Evolutionary conservation across 2,797 vertebrate genomes (phyloP).

Genomic region (Paramormyrops hopkinsi): DNA sequence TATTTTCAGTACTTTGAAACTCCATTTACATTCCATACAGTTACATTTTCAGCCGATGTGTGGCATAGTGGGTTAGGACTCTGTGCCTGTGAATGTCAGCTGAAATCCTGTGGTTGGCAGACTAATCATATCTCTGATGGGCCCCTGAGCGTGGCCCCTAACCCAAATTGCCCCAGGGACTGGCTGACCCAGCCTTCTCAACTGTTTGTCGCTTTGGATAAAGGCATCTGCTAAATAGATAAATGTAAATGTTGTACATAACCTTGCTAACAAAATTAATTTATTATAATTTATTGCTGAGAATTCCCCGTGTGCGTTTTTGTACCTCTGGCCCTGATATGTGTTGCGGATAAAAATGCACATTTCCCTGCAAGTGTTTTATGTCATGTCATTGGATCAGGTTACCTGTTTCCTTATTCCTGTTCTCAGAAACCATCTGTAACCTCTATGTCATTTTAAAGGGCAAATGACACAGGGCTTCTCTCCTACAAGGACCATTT

Average conservation of each 20-base stretch:
- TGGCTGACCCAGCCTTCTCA: neutral
- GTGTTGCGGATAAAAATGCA: neutral
- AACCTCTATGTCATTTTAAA: slow-evolving; percentile 52
- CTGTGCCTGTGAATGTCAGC: neutral
- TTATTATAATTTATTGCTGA: neutral
- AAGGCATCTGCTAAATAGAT: neutral
- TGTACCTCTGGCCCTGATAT: neutral
- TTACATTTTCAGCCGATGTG: neutral
- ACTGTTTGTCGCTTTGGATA: neutral
- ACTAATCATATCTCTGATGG: neutral
- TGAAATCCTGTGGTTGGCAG: neutral
- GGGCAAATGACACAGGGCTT: slow-evolving; percentile 86
- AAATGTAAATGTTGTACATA: neutral
- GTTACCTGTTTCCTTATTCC: neutral
- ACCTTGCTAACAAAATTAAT: slow-evolving; percentile 5
- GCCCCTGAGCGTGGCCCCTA: neutral
- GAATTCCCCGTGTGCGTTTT: neutral
- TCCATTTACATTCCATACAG: neutral
- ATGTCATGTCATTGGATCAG: neutral
- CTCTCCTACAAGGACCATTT: slow-evolving; percentile 95
- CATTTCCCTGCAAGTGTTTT: neutral
- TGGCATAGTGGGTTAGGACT: neutral
- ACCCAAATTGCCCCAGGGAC: neutral
- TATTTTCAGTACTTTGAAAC: neutral
- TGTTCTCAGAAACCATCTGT: slow-evolving; percentile 6